These are phyloP conservation scores for Mesaphorura yosii DNA, from an alignment of 1,140 invertebrate species.

Conservation along the genomic window DNA sequence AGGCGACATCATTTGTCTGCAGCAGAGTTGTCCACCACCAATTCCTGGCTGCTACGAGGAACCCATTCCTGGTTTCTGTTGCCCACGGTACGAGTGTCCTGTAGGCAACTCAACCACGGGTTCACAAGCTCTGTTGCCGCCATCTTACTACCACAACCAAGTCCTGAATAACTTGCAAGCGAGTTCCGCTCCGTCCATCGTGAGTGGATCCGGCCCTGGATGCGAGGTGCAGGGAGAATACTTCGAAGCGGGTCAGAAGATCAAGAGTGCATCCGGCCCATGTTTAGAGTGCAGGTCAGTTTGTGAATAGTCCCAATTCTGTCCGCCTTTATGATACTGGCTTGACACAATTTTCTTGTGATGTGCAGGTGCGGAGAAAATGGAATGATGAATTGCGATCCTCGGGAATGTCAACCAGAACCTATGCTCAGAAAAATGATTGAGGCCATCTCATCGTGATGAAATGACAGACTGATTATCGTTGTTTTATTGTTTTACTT, in stretches of 20 bases:
- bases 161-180: constrained; percentile 14
- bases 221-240: constrained; percentile 70
- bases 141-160: constrained; percentile 56
- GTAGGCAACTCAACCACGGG: constrained; percentile 67
- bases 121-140: constrained; percentile 63
- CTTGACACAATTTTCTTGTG: constrained; percentile 26
- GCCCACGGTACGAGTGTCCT: constrained; percentile 84
- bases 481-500: no score
- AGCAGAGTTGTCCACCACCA: constrained; percentile 87
- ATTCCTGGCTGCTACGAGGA: constrained; percentile 80
- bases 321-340: constrained; percentile 4
- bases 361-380: constrained; percentile 66
- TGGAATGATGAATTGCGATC: constrained; percentile 87
- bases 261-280: constrained; percentile 71
- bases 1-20: constrained; percentile 86
- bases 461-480: constrained; percentile 16
- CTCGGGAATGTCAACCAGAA: constrained; percentile 70
- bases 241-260: constrained; percentile 69
- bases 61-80: constrained; percentile 83
- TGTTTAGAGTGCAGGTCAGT: constrained; percentile 86
- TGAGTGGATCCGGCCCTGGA: constrained; percentile 53
- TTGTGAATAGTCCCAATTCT: constrained; percentile 19
- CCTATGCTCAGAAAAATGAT: constrained; percentile 80
- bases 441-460: constrained; percentile 40
- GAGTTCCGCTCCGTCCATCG: constrained; percentile 33